Conservation (phyloP, 2,797 vertebrate genomes). For the Limosa lapponica region DNA sequence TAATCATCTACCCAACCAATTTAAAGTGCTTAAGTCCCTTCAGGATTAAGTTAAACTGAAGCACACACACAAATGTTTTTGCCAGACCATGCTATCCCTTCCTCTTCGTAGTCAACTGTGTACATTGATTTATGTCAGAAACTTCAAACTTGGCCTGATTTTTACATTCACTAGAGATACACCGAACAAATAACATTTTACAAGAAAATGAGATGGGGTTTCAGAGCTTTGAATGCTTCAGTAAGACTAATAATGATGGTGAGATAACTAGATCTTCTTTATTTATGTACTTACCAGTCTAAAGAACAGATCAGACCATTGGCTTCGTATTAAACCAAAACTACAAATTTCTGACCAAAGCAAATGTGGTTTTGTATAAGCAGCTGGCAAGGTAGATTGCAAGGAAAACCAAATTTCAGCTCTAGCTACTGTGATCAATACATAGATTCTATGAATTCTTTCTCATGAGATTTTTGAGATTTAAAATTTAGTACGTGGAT, state of each 20-base stretch:
- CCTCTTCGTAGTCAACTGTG: background rate
- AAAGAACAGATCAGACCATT: background rate
- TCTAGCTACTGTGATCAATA: background rate
- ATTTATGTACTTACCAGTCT: background rate
- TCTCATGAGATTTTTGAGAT: background rate
- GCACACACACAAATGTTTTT: background rate
- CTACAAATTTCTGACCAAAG: background rate
- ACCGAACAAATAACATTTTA: background rate
- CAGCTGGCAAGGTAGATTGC: background rate
- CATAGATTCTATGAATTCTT: background rate
- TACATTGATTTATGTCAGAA: conserved; percentile 9
- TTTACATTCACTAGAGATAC: background rate
- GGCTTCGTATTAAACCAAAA: background rate
- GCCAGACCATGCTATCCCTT: background rate
- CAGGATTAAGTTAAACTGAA: conserved; percentile 33
- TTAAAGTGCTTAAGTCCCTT: conserved; percentile 10
- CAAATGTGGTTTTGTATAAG: fast-evolving
- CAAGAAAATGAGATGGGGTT: background rate
- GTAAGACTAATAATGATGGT: background rate
- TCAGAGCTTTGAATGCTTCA: background rate
- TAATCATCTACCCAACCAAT: background rate
- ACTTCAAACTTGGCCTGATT: conserved; percentile 15
- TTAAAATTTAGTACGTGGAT: background rate
- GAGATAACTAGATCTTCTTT: background rate
- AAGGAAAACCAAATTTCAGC: background rate